These are phyloP conservation scores for Drosophila santomea DNA, from an alignment of 1,140 invertebrate species.

Conservation along the genomic window DNA sequence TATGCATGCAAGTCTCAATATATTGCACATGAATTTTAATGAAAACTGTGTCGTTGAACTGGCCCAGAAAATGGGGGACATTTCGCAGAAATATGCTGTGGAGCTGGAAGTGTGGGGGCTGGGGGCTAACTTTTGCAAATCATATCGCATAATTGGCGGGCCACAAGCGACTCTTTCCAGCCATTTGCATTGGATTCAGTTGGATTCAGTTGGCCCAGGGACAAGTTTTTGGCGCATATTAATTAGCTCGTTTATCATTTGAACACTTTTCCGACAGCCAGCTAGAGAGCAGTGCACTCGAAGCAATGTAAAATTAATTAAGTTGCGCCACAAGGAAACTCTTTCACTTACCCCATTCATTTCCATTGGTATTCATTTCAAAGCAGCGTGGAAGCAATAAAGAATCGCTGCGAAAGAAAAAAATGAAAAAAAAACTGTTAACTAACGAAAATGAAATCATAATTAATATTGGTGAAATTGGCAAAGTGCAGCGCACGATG, in stretches of 20 bases:
- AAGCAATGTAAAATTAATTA: slow-evolving; percentile 82
- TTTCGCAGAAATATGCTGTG: slow-evolving; percentile 28
- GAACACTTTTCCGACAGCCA: slow-evolving; percentile 76
- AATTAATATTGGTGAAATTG: slow-evolving; percentile 81
- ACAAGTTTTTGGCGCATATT: slow-evolving; percentile 72
- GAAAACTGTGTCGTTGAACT: slow-evolving; percentile 71
- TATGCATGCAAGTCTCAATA: slow-evolving; percentile 82
- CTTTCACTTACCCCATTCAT: slow-evolving; percentile 11
- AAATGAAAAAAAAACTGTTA: slow-evolving; percentile 26
- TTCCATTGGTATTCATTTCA: slow-evolving; percentile 52
- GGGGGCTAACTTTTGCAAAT: slow-evolving; percentile 46
- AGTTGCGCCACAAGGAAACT: slow-evolving; percentile 70
- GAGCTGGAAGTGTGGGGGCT: neutral
- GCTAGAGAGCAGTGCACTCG: slow-evolving; percentile 47
- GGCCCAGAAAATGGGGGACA: slow-evolving; percentile 11
- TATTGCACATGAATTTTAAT: slow-evolving; percentile 83
- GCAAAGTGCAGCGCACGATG: slow-evolving; percentile 46
- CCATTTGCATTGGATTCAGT: slow-evolving; percentile 38
- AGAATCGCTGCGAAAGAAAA: slow-evolving; percentile 15
- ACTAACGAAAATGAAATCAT: slow-evolving; percentile 71
- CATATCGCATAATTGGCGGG: slow-evolving; percentile 72
- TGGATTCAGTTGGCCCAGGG: slow-evolving; percentile 11
- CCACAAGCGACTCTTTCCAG: slow-evolving; percentile 50
- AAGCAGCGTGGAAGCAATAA: slow-evolving; percentile 27
- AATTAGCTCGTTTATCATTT: slow-evolving; percentile 81